These are phyloP conservation scores for Ammodytes marinus DNA, from an alignment of 2,113 vertebrate genomes.

Conservation along the genomic window DNA sequence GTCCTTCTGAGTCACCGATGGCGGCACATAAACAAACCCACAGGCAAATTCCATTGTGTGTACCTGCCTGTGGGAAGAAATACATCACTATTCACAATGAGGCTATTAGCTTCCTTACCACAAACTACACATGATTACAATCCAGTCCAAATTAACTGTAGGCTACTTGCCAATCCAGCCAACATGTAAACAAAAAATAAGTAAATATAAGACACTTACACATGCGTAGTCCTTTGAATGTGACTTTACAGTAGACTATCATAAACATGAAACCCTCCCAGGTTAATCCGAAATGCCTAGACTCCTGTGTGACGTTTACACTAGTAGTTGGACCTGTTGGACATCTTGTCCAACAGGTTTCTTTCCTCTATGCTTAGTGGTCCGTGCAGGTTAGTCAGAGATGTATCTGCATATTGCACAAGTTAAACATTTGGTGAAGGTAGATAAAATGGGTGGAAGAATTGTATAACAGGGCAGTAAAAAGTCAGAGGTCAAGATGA, in stretches of 20 bases:
- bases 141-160: conserved; percentile 3
- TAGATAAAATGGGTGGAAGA: conserved; percentile 2
- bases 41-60: conserved; percentile 82
- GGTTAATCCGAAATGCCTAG: conserved; percentile 9
- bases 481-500: conserved; percentile 9
- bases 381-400: conserved; percentile 7
- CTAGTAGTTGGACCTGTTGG: not conserved
- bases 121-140: not conserved
- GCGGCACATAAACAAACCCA: conserved; percentile 78
- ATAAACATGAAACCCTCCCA: not conserved
- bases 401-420: not conserved
- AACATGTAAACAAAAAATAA: not conserved
- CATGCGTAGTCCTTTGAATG: not conserved
- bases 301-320: not conserved
- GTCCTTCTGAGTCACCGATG: conserved; percentile 50
- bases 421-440: conserved; percentile 57
- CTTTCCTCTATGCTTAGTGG: not conserved
- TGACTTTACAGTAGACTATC: not conserved
- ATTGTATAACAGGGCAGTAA: not conserved
- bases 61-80: conserved; percentile 9
- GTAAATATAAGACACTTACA: conserved; percentile 17
- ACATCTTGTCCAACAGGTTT: conserved; percentile 69
- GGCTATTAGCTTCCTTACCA: not conserved
- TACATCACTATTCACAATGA: not conserved
- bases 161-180: not conserved